Base-by-base conservation (phyloP, 2,888 invertebrate genomes). In the Arge pagana region DNA sequence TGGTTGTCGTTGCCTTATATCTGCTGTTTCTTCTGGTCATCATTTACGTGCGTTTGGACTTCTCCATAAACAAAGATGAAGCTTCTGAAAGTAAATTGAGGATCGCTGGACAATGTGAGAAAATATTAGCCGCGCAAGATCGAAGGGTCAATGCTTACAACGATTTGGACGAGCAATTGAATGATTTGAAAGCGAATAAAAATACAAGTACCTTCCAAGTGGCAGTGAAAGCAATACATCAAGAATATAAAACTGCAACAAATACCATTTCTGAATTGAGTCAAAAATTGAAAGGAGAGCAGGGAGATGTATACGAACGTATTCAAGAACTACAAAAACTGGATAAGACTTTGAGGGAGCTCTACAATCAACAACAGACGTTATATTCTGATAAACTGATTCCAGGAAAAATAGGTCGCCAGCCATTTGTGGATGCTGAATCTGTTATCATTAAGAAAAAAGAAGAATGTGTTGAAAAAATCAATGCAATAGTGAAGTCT, bases 31-130 rank as follows among this genome's bases (percentile, higher is more conserved):
- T 96, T 49, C 80, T 89, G 66, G 93, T 97, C 51, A 96, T 99
- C 73, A 81, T 97, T 66, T 96, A 95, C 79, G 93, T 96, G 56
- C 85, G 98, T 64, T 81, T 98, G 73, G 98, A 99, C 81, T 97
- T 99, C 80, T 93, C 96, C 52, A 95, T 98, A 65, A 83, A 84
- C 64, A 88, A 87, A 76, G 83, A 85, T 72, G 84, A 84, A 65
- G 78, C 73, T 3, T 81, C 80, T 23, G 84, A 79, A 55, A 76
- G 75, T 42, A 75, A 71, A 42, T 57, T 79, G 21, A 66, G 78
- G 11, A 74, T 79, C 45, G 77, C 78, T 36, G 79, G 79, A 1
- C 74, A 78, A 11, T 76, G 80, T 52, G 85, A 85, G 64, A 81
- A 82, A 55, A 79, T 85, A 2, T 75, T 83, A 52, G 77, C 78